phyloP scores from a whole-genome alignment of 1,140 invertebrate genomes.

The Tetramorium alpestre region DNA sequence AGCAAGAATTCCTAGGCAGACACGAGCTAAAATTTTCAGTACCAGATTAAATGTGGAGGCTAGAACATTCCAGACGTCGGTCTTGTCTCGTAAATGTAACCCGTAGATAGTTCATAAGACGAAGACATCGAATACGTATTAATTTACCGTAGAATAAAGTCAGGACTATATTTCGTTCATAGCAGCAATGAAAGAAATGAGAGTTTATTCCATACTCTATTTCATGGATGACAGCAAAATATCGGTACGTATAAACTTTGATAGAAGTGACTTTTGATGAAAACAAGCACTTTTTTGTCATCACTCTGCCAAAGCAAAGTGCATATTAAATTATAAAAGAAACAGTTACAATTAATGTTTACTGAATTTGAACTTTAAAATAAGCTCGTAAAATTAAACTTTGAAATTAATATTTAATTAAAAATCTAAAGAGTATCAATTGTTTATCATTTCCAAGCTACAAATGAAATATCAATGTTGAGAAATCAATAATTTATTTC shows the following conservation, averaged over 20 bases:
- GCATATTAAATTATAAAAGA: neutral
- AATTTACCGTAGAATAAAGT: conserved; percentile 24
- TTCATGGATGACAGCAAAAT: neutral
- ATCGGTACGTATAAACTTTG: neutral
- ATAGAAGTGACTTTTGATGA: neutral
- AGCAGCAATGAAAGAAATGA: neutral
- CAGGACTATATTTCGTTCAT: neutral
- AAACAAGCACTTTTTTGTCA: neutral
- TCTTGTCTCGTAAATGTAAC: conserved; percentile 40
- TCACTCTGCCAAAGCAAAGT: neutral
- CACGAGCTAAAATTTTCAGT: conserved; percentile 54
- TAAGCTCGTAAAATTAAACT: neutral
- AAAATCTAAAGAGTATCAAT: neutral
- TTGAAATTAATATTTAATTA: neutral
- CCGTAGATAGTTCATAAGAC: conserved; percentile 40
- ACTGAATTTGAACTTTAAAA: neutral
- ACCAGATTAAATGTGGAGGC: conserved; percentile 53
- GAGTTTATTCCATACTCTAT: neutral
- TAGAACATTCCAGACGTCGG: conserved; percentile 35
- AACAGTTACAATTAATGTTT: neutral
- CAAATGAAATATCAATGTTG: neutral
- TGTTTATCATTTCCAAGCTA: neutral
- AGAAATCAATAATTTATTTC: neutral
- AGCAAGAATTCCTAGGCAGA: conserved; percentile 45
- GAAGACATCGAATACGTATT: conserved; percentile 27